These are phyloP conservation scores for Sminthopsis crassicaudata DNA, from an alignment of 2,113 vertebrate genomes.

Conservation along the genomic window DNA sequence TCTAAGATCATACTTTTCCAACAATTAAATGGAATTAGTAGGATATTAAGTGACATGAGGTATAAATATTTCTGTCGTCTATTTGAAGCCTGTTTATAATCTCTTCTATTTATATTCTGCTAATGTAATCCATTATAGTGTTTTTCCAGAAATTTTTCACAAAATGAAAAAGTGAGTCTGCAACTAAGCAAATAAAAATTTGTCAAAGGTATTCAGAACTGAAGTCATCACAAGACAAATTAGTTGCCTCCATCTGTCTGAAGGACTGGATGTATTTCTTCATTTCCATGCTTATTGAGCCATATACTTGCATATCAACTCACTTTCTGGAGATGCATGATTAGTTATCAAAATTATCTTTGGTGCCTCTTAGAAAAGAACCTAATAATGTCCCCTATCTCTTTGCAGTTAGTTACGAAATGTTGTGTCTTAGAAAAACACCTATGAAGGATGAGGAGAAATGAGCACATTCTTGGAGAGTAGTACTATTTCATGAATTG, in stretches of 20 bases:
- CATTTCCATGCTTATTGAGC: neutral
- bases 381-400: neutral
- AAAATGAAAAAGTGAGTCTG: neutral
- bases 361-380: neutral
- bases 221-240: neutral
- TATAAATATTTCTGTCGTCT: conserved; percentile 33
- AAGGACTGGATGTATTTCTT: neutral
- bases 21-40: conserved; percentile 44
- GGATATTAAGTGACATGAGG: neutral
- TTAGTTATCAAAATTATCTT: neutral
- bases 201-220: neutral
- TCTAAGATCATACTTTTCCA: conserved; percentile 33
- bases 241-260: neutral
- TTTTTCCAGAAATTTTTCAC: neutral
- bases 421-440: neutral
- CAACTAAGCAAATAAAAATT: neutral
- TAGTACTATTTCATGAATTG: neutral
- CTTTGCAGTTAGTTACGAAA: neutral
- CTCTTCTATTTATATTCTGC: conserved; percentile 31
- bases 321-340: neutral
- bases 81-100: conserved; percentile 25
- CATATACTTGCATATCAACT: neutral
- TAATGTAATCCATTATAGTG: neutral
- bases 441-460: neutral
- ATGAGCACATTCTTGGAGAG: neutral